A percentile compares a stretch with the other conserved stretches of the same genome.
Evolutionary conservation across 2,797 vertebrate species (phyloP).

Genomic region (Alectoris magna): DNA sequence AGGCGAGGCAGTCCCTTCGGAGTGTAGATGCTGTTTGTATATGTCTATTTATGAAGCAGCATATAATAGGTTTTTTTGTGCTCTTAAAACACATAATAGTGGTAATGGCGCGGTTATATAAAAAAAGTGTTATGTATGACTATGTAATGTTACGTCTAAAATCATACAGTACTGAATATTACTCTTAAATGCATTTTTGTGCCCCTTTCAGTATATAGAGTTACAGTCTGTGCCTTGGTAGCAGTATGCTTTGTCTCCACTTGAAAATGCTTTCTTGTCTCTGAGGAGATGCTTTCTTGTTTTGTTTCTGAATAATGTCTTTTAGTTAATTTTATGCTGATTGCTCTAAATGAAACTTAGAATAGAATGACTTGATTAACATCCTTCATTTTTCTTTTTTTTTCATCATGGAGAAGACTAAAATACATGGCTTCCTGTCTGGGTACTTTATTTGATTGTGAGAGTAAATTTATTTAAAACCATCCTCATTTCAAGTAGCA

Average conservation of each 20-base stretch:
- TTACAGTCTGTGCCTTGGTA: not conserved
- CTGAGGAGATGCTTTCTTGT: not conserved
- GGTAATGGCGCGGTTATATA: not conserved
- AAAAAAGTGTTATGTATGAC: not conserved
- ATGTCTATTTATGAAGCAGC: not conserved
- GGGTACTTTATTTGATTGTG: not conserved
- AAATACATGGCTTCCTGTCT: not conserved
- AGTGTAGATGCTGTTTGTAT: not conserved
- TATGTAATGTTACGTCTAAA: not conserved
- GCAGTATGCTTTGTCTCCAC: not conserved
- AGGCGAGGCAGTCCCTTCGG: not conserved
- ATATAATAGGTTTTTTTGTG: not conserved
- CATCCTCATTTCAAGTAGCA: not conserved
- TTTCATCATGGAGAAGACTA: not conserved
- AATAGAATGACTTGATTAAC: not conserved
- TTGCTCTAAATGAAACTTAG: not conserved
- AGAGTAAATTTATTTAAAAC: not conserved
- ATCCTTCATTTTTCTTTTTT: not conserved
- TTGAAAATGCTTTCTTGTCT: not conserved
- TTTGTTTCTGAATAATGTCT: not conserved
- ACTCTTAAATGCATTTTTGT: not conserved
- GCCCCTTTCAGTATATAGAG: not conserved
- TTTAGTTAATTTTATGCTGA: constrained; percentile 26
- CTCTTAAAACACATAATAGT: not conserved
- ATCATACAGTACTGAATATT: not conserved